A percentile compares a stretch with the other conserved stretches of the same genome.
Conservation (phyloP, 2,113 vertebrate genomes). For the Rhombomys opimus region DNA sequence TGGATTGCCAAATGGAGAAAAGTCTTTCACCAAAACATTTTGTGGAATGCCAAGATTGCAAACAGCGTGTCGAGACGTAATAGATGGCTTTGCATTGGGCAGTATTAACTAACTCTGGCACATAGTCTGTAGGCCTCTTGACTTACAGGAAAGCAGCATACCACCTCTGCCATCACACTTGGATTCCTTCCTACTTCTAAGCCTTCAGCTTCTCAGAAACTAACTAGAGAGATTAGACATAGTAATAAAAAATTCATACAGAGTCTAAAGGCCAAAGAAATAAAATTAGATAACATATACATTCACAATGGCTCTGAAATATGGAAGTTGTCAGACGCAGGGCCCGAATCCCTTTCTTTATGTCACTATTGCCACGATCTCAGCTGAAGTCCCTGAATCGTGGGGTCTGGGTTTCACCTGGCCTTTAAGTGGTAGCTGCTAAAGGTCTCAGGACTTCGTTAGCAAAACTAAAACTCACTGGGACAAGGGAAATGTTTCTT, state of each 20-base stretch:
- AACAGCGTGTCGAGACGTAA: constrained; percentile 64
- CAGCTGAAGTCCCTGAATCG: neutral
- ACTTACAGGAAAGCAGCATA: neutral
- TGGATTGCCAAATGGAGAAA: constrained; percentile 25
- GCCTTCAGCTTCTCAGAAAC: constrained; percentile 55
- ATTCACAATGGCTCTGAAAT: constrained; percentile 21
- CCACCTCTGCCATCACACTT: neutral
- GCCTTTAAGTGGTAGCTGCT: neutral
- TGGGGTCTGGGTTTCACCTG: neutral
- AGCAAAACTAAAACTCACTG: neutral
- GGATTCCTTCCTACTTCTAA: constrained; percentile 37
- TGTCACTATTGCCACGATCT: neutral
- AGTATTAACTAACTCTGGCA: constrained; percentile 16
- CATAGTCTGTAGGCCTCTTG: neutral
- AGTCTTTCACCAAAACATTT: constrained; percentile 46
- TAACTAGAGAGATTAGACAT: constrained; percentile 42
- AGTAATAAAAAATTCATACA: constrained; percentile 44
- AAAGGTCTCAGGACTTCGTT: neutral
- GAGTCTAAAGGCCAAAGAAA: constrained; percentile 35
- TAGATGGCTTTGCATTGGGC: constrained; percentile 8
- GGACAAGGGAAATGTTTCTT: neutral
- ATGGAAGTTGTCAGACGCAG: neutral
- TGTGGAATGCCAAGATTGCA: constrained; percentile 60
- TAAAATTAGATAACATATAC: constrained; percentile 15
- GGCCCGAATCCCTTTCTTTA: neutral